A percentile compares a stretch with the other conserved stretches of the same genome.
phyloP scores from a whole-genome alignment of 2,113 vertebrate species.

The Leuciscus idus region DNA sequence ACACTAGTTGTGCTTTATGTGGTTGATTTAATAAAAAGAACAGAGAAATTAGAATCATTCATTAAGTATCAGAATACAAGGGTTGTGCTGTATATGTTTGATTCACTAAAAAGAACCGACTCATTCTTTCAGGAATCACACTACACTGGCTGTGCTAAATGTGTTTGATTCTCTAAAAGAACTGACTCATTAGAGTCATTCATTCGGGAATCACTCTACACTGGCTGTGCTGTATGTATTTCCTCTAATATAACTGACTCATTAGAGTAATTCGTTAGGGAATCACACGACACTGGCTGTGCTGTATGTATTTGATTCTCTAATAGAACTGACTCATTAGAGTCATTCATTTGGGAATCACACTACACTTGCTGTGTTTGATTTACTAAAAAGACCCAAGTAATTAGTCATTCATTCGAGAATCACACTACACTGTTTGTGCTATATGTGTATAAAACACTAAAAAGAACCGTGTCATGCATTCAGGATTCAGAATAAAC shows the following conservation, averaged over 20 bases:
- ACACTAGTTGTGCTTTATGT: neutral
- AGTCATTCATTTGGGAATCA: neutral
- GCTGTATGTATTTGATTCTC: neutral
- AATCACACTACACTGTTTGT: neutral
- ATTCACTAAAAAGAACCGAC: neutral
- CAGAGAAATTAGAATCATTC: neutral
- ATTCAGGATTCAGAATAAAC: neutral
- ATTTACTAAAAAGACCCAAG: too few relatives aligned
- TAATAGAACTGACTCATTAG: neutral
- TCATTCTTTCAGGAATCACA: neutral
- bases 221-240: neutral
- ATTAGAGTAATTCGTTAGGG: neutral
- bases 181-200: neutral
- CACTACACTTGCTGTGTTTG: too few relatives aligned
- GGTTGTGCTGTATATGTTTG: neutral
- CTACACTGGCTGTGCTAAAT: neutral
- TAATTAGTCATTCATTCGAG: neutral
- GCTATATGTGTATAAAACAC: neutral
- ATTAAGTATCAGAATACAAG: neutral
- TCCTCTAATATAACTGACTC: neutral
- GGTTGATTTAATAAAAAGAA: neutral
- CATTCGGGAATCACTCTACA: neutral
- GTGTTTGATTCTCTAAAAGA: neutral
- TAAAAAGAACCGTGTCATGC: neutral
- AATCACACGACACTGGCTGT: neutral